phyloP scores from a whole-genome alignment of 2,797 vertebrate genomes.

The Cyprinella venusta region DNA sequence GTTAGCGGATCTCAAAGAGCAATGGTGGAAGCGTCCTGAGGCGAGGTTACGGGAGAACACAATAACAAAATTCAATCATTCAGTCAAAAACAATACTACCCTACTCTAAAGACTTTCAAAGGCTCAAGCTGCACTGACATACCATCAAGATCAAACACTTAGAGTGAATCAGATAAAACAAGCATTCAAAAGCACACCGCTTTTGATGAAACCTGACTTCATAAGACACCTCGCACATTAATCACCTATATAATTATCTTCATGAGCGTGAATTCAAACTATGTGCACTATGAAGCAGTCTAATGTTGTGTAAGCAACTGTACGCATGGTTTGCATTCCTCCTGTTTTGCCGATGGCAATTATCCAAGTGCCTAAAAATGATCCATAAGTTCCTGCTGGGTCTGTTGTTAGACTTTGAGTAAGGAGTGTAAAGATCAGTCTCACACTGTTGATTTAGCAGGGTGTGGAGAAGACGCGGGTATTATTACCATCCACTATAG shows the following conservation, averaged over 20 bases:
- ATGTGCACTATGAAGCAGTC: not conserved
- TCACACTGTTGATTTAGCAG: slow-evolving; percentile 44
- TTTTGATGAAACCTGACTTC: not conserved
- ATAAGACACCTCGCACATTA: not conserved
- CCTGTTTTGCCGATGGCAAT: not conserved
- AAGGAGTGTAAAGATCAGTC: slow-evolving; percentile 46
- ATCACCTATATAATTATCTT: slow-evolving; percentile 30
- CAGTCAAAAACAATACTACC: slow-evolving; percentile 16
- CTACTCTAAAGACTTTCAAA: slow-evolving; percentile 11
- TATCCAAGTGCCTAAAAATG: slow-evolving; percentile 16
- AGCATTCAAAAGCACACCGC: slow-evolving; percentile 6
- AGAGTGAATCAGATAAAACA: slow-evolving; percentile 3
- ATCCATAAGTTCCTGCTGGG: slow-evolving; percentile 15
- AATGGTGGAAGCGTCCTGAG: slow-evolving; percentile 1
- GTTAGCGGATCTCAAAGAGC: slow-evolving; percentile 13
- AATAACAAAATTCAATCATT: slow-evolving; percentile 27
- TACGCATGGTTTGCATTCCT: slow-evolving; percentile 32
- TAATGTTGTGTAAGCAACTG: not conserved
- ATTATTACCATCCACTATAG: slow-evolving; percentile 32
- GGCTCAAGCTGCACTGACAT: slow-evolving; percentile 18
- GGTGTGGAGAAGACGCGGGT: slow-evolving; percentile 43
- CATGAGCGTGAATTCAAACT: not conserved
- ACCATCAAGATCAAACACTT: slow-evolving; percentile 24
- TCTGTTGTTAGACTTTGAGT: slow-evolving; percentile 45
- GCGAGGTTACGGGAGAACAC: slow-evolving; percentile 25